Conservation (phyloP, 2,797 vertebrate genomes). For the Takifugu rubripes region DNA sequence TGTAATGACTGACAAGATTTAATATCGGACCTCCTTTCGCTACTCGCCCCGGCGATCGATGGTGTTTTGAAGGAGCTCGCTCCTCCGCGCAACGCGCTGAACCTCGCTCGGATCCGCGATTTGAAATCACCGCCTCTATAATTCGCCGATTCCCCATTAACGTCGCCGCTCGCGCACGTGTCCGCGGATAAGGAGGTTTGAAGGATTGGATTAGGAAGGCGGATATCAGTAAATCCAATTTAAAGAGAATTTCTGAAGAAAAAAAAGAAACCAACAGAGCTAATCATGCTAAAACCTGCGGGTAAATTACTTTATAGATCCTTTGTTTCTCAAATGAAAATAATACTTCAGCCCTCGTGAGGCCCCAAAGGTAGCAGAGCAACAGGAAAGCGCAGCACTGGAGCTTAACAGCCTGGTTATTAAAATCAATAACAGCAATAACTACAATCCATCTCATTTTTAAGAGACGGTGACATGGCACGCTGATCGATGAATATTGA, state of each 20-base stretch:
- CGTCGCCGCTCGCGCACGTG: neutral
- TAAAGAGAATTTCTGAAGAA: constrained; percentile 3
- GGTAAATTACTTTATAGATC: constrained; percentile 62
- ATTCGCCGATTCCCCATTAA: constrained; percentile 1
- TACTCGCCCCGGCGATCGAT: constrained; percentile 34
- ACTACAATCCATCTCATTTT: constrained; percentile 73
- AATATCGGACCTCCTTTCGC: constrained; percentile 29
- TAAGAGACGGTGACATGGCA: constrained; percentile 53
- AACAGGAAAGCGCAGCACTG: constrained; percentile 29
- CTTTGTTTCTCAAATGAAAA: constrained; percentile 35
- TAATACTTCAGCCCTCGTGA: constrained; percentile 12
- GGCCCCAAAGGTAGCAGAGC: constrained; percentile 21
- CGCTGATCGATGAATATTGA: constrained; percentile 70
- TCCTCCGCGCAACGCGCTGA: constrained; percentile 15
- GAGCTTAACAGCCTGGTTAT: constrained; percentile 65
- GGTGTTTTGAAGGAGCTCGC: constrained; percentile 27
- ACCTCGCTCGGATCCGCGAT: neutral
- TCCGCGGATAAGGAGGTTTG: constrained; percentile 12
- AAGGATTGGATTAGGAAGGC: neutral
- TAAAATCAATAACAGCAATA: constrained; percentile 81
- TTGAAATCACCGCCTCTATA: constrained; percentile 8
- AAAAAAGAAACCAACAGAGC: constrained; percentile 34
- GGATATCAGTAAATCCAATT: neutral
- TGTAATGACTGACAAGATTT: constrained; percentile 48
- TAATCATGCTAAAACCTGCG: constrained; percentile 46